Conservation (phyloP, 1,140 invertebrate genomes). For the Caerostris extrusa region DNA sequence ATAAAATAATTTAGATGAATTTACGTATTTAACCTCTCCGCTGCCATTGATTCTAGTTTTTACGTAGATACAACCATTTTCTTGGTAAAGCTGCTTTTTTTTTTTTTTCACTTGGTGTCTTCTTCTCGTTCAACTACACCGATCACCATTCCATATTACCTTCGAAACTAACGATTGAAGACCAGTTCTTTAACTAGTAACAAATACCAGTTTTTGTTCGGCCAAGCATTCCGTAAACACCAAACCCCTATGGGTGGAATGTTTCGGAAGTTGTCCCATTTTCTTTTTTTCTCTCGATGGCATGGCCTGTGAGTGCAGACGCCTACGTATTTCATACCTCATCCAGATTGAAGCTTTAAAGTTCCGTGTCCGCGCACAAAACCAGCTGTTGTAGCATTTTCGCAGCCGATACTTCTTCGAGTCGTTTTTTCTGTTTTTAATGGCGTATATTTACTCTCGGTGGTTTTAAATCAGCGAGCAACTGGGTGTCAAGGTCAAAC, state of each 20-base stretch:
- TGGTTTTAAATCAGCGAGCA: constrained; percentile 24
- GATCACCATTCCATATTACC: background rate
- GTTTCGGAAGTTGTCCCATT: background rate
- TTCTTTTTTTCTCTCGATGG: background rate
- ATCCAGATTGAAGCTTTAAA: background rate
- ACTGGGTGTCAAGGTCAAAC: constrained; percentile 18
- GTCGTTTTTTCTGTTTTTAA: background rate
- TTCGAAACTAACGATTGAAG: background rate
- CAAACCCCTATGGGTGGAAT: constrained; percentile 6
- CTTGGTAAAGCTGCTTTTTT: background rate
- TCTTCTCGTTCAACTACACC: background rate
- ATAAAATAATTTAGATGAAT: too few species aligned
- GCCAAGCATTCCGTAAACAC: background rate
- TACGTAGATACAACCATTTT: too few species aligned
- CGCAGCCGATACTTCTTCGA: background rate
- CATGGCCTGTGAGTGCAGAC: background rate
- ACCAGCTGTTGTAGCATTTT: constrained; percentile 8
- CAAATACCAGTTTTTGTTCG: constrained; percentile 25
- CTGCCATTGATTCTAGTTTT: too few species aligned
- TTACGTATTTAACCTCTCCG: too few species aligned
- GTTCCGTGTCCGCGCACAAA: constrained; percentile 17
- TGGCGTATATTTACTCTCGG: constrained; percentile 25
- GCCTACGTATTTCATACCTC: constrained; percentile 14
- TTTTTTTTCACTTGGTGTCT: background rate
- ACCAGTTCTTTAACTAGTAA: constrained; percentile 6